phyloP scores from a whole-genome alignment of 1,140 invertebrate species.

The Drosophila sproati region DNA sequence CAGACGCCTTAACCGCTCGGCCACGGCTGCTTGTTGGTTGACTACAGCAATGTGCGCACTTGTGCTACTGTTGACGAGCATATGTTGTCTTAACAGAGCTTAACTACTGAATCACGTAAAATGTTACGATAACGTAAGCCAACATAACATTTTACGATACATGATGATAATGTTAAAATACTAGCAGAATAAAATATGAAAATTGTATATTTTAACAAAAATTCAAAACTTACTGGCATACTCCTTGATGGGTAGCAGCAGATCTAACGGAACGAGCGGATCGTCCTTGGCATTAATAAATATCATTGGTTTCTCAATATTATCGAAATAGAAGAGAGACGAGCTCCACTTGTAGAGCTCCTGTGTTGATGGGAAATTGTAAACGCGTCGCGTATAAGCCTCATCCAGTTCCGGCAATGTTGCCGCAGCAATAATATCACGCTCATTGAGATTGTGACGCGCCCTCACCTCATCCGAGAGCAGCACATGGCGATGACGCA shows the following conservation, averaged over 20 bases:
- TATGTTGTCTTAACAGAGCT: constrained; percentile 7
- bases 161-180: neutral
- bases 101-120: neutral
- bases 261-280: constrained; percentile 92
- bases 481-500: constrained; percentile 91
- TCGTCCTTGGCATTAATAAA: constrained; percentile 96
- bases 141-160: neutral
- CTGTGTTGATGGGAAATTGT: constrained; percentile 90
- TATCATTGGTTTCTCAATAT: constrained; percentile 93
- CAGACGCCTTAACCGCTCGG: constrained; percentile 94
- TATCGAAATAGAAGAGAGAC: constrained; percentile 90
- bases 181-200: too few relatives aligned
- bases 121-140: constrained; percentile 9
- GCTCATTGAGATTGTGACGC: constrained; percentile 89
- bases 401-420: constrained; percentile 95
- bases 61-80: neutral
- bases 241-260: constrained; percentile 90
- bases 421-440: constrained; percentile 92
- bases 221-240: constrained; percentile 88
- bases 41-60: constrained; percentile 63
- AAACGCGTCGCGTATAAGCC: constrained; percentile 92
- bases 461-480: constrained; percentile 91
- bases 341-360: constrained; percentile 94
- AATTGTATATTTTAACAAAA: neutral
- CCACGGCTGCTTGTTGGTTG: constrained; percentile 90